These are phyloP conservation scores for Calliopsis andreniformis DNA, from an alignment of 1,140 invertebrate species.

Conservation along the genomic window DNA sequence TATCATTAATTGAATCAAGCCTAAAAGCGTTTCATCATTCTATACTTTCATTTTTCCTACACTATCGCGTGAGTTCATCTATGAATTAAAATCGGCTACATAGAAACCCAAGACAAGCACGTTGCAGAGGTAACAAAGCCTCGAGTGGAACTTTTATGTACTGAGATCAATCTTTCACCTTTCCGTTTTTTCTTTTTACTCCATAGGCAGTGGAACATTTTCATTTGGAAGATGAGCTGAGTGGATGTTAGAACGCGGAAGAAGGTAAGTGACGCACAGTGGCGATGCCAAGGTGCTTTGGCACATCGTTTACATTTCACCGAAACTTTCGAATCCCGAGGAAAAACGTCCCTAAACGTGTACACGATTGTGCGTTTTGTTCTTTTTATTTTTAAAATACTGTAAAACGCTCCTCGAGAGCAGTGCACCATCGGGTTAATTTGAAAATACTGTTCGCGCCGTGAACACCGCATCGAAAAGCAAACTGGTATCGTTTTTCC, in stretches of 20 bases:
- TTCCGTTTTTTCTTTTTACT: neutral
- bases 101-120: neutral
- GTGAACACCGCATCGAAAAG: neutral
- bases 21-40: neutral
- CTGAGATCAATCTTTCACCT: neutral
- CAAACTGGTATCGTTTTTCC: neutral
- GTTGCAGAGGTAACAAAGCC: constrained; percentile 20
- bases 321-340: neutral
- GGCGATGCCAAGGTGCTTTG: constrained; percentile 44
- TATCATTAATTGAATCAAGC: neutral
- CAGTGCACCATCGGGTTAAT: neutral
- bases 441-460: neutral
- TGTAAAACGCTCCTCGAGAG: neutral
- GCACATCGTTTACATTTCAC: constrained; percentile 42
- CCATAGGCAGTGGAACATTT: neutral
- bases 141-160: neutral
- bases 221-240: neutral
- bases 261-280: constrained; percentile 9
- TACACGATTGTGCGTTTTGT: neutral
- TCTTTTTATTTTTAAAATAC: neutral
- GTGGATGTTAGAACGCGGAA: neutral
- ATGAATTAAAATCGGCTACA: neutral
- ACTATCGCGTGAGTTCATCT: neutral
- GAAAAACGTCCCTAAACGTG: neutral
- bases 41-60: neutral